Base-by-base conservation (phyloP, 1,140 invertebrate species). In the Pseudomyrmex concolor region DNA sequence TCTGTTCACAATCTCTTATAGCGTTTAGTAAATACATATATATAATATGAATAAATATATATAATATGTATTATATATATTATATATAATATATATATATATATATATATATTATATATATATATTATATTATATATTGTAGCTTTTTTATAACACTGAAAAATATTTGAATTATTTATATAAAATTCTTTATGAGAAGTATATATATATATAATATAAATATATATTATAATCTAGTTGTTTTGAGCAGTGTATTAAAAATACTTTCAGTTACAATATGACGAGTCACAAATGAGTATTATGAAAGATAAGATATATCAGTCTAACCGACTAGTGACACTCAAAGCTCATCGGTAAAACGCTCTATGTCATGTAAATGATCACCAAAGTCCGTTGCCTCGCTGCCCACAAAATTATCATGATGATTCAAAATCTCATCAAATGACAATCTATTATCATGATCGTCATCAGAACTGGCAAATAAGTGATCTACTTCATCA, bases 321-420 rank as follows among this genome's bases (percentile, higher is more conserved):
- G 10, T 8, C 55, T 43, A 62, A 66, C 8, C 15, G 50, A 72
- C 7, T 1, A 22, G 45, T 13, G 2, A 50, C 19, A 73, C 7
- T 95, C 95, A 98, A 60, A 98, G 95, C 94, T 98, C 98, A 90
- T 98, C 97, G 77, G 96, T 94, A 89, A 98, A 97, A 87, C 96
- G 95, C 81, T 97, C 96, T 72, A 97, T 96, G 88, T 97, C 97
- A 68, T 97, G 95, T 55, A 99, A 95, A 93, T 98, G 97, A 91
- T 98, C 96, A 2, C 98, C 98, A 94, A 98, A 99, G 92, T 99
- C 98, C n/a, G 98, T 99, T 0, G 97, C 98, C 95, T 99, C 98
- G 92, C 98, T 99, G 15, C 98, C 98, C 15, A 99, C 98, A 94
- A 99, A 99, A 57, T 97, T 96, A 84, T 99, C 97, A 92, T 99